Evolutionary conservation across 2,888 invertebrate species (phyloP), one percentile per base, ranked within the genome.

Genomic region (Catocala sponsa): DNA sequence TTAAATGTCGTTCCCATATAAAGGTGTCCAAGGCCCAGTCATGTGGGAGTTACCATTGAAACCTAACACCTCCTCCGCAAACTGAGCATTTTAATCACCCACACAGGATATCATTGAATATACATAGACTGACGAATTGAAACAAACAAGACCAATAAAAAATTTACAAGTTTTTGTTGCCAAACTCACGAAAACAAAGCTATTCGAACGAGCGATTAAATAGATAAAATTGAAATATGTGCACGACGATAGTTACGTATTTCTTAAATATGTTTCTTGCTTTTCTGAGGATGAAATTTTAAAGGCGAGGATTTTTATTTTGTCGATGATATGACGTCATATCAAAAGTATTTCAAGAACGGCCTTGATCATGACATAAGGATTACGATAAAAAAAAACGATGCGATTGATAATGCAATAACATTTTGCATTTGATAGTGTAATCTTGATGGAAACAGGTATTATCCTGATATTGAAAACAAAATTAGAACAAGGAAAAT

Each of bases 31-130:
- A 94, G 93, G 94, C 83, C 76, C 66, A 10, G 0, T 9, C 0
- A 25, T 46, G 92, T 90, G 70, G 92, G 93, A 77, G 91, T 84
- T 80, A 83, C 85, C 89, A 89, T 91, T 90, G 89, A 88, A 83
- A 83, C 73, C 71, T 84, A 74, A 68, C 74, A 72, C 79, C 81
- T 74, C 84, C 91, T 85, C 85, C 89, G 86, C 89, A 85, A 65
- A 83, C 46, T 83, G 85, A 83, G 80, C 79, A 71, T 77, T 79
- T 76, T 72, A 76, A 83, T 78, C 86, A 82, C 91, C 91, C 85
- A 91, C 91, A 82, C 85, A 59, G 63, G 64, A 72, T 73, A 72
- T 76, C 15, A 62, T 70, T 78, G 59, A 65, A 72, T 60, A 52
- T n/a, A n/a, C n/a, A n/a, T 67, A 66, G 55, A 59, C 49, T 70